phyloP scores from a whole-genome alignment of 2,113 vertebrate species.

The Kryptolebias marmoratus region DNA sequence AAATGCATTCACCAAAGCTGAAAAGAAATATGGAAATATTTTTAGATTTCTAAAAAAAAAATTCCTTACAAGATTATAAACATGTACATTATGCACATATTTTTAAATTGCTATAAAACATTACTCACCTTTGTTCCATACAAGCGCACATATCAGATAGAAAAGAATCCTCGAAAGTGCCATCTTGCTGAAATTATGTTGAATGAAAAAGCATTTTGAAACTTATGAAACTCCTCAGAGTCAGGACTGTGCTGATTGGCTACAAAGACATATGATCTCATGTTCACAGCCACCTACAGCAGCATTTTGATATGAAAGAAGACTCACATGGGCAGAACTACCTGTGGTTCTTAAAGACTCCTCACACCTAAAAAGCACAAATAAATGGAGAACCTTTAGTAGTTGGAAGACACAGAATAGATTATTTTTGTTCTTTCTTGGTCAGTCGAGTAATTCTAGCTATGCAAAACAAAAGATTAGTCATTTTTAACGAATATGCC shows the following conservation, averaged over 20 bases:
- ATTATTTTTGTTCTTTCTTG: too few species aligned
- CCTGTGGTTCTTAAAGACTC: too few species aligned
- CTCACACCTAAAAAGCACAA: too few species aligned
- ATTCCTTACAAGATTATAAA: too few species aligned
- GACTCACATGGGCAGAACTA: not conserved
- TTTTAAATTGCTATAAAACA: not conserved
- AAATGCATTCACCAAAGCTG: not conserved
- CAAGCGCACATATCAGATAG: slow-evolving; percentile 3
- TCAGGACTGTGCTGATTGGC: slow-evolving; percentile 33
- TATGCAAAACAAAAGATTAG: too few species aligned
- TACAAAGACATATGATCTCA: not conserved
- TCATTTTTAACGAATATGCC: too few species aligned
- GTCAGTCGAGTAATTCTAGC: too few species aligned
- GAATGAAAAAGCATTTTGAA: not conserved
- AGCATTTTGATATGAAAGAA: not conserved
- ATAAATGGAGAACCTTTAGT: too few species aligned
- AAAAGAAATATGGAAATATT: fast-evolving
- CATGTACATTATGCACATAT: not conserved
- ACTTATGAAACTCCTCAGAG: not conserved
- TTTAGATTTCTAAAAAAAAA: too few species aligned
- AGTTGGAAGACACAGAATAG: too few species aligned
- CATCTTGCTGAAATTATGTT: slow-evolving; percentile 22
- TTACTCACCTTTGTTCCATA: slow-evolving; percentile 31
- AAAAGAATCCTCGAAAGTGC: slow-evolving; percentile 14
- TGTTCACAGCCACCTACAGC: not conserved